Percentiles rank a stretch among this genome's conserved stretches.
phyloP scores from a whole-genome alignment of 2,888 invertebrate species.

The Drosophila subquinaria region DNA sequence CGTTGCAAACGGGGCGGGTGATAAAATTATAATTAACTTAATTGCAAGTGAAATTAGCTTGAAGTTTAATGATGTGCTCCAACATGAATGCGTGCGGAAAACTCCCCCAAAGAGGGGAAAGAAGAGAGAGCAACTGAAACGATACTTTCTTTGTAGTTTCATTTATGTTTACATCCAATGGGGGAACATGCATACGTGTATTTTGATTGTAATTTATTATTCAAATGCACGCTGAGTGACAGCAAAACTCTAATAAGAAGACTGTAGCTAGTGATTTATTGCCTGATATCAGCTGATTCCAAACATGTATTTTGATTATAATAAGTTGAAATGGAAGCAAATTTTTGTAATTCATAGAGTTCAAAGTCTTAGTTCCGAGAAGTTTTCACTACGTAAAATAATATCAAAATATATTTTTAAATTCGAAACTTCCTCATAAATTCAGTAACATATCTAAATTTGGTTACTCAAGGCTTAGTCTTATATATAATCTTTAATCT shows the following conservation, averaged over 20 bases:
- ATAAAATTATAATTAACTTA: conserved; percentile 77
- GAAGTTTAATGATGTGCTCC: conserved; percentile 68
- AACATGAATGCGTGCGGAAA: conserved; percentile 50
- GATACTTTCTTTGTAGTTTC: conserved; percentile 54
- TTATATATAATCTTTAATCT: conserved; percentile 20
- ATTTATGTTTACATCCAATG: conserved; percentile 20
- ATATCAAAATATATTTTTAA: background rate
- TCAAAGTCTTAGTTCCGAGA: no score
- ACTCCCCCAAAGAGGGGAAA: background rate
- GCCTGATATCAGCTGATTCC: background rate
- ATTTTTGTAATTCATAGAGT: no score
- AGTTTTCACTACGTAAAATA: no score
- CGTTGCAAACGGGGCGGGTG: conserved; percentile 53
- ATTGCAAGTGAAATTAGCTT: conserved; percentile 77
- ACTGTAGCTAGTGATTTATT: conserved; percentile 21
- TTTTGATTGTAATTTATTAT: conserved; percentile 43
- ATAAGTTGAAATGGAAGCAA: background rate
- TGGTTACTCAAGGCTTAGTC: background rate
- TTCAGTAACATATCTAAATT: background rate
- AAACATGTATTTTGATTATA: background rate
- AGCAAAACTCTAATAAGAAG: conserved; percentile 26
- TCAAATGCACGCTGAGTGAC: conserved; percentile 26
- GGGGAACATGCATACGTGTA: background rate
- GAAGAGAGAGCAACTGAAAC: background rate
- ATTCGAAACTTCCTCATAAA: background rate